phyloP scores from a whole-genome alignment of 2,797 vertebrate species.

The Hybognathus amarus region DNA sequence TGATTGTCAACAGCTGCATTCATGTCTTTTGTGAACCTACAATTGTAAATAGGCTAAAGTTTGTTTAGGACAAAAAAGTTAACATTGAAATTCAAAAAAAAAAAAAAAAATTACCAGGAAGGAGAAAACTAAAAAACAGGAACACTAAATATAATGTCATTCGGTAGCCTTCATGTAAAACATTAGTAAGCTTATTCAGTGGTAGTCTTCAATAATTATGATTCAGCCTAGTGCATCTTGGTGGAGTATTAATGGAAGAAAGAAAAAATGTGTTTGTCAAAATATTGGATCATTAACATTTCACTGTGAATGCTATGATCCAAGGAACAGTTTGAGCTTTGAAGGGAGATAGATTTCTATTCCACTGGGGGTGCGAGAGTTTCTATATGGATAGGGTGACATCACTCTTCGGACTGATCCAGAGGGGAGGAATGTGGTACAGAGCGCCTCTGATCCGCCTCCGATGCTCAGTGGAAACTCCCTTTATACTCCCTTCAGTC shows the following conservation, averaged over 20 bases:
- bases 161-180: neutral
- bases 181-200: neutral
- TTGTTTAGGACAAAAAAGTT: neutral
- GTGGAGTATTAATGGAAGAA: neutral
- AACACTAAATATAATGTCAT: no score
- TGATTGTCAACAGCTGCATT: constrained; percentile 13
- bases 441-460: constrained; percentile 40
- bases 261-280: neutral
- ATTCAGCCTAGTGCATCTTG: neutral
- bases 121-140: no score
- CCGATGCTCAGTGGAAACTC: constrained; percentile 50
- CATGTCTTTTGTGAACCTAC: neutral
- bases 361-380: constrained; percentile 28
- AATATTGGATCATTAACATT: neutral
- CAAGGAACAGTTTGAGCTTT: constrained; percentile 42
- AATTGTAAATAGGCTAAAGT: neutral
- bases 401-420: constrained; percentile 39
- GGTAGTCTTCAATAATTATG: neutral
- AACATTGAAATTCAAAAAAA: neutral
- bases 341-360: constrained; percentile 55
- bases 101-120: neutral
- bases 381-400: constrained; percentile 40
- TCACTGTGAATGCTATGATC: constrained; percentile 29
- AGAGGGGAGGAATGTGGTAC: constrained; percentile 55
- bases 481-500: constrained; percentile 41